A percentile compares a stretch with the other conserved stretches of the same genome.
phyloP scores from a whole-genome alignment of 2,888 invertebrate species.

The Melieria crassipennis region DNA sequence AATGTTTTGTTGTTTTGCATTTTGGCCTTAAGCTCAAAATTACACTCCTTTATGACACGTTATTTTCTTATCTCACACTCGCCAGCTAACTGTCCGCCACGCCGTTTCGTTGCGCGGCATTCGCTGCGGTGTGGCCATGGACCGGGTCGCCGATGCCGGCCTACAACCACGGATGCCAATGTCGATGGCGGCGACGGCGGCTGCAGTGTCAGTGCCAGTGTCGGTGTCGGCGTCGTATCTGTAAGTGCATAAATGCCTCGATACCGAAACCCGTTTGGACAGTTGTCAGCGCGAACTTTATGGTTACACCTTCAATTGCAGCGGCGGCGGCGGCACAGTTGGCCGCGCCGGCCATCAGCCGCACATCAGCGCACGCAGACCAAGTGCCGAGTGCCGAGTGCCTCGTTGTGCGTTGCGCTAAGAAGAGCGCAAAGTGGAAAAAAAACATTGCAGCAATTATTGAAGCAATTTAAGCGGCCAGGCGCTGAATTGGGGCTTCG shows the following conservation, averaged over 20 bases:
- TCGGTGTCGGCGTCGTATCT: conserved; percentile 25
- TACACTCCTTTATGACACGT: conserved; percentile 39
- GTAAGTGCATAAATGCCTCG: conserved; percentile 29
- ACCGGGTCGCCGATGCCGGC: no score
- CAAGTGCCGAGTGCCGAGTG: no score
- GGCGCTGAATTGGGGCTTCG: background rate
- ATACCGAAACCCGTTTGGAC: conserved; percentile 32
- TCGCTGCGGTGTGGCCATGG: conserved; percentile 13
- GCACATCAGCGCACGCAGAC: no score
- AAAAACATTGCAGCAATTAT: background rate
- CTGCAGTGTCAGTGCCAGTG: background rate
- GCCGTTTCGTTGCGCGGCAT: conserved; percentile 24
- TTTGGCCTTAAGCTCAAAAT: conserved; percentile 35
- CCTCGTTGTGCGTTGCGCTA: no score
- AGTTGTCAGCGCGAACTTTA: conserved; percentile 55
- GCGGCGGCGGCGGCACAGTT: conserved; percentile 3
- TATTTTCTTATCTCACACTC: conserved; percentile 27
- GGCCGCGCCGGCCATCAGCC: background rate
- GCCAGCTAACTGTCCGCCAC: conserved; percentile 25
- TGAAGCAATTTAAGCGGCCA: conserved; percentile 10
- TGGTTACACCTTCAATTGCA: conserved; percentile 55
- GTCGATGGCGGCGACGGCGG: background rate
- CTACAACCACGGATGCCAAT: no score
- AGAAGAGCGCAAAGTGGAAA: background rate
- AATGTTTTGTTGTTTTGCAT: conserved; percentile 6